Evolutionary conservation across 2,797 vertebrate genomes (phyloP).

Genomic region (Poecilia velifera): DNA sequence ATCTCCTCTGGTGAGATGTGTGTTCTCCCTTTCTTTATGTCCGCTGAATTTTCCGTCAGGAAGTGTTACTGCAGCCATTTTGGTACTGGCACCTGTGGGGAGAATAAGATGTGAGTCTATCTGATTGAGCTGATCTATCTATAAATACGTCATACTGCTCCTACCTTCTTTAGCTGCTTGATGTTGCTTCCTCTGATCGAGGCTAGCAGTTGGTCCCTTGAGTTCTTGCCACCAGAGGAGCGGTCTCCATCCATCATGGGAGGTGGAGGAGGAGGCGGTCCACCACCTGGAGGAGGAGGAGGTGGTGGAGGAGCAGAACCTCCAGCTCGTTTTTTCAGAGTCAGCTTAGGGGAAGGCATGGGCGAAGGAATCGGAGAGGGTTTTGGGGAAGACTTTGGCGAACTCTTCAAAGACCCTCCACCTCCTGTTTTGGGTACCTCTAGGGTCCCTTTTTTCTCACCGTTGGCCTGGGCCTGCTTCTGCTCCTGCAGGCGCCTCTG

Average conservation of each 20-base stretch:
- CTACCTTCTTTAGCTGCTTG: conserved; percentile 93
- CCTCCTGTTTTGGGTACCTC: conserved; percentile 83
- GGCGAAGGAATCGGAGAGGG: conserved; percentile 84
- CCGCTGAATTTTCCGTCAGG: conserved; percentile 34
- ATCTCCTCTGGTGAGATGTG: conserved; percentile 68
- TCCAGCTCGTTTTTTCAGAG: conserved; percentile 77
- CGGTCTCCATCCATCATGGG: conserved; percentile 85
- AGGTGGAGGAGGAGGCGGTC: conserved; percentile 80
- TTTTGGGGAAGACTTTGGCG: conserved; percentile 83
- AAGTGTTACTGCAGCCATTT: conserved; percentile 80
- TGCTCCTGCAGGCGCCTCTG: conserved; percentile 94
- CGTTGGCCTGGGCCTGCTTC: conserved; percentile 85
- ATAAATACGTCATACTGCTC: conserved; percentile 16
- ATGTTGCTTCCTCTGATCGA: conserved; percentile 90
- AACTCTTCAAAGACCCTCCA: conserved; percentile 79
- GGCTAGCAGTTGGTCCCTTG: conserved; percentile 93
- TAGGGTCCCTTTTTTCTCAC: conserved; percentile 86
- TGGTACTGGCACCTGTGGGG: conserved; percentile 79
- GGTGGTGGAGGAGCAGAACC: conserved; percentile 68
- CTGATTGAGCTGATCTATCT: neutral
- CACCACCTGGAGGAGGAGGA: conserved; percentile 72
- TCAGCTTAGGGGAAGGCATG: conserved; percentile 85
- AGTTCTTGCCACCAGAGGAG: conserved; percentile 85
- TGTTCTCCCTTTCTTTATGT: conserved; percentile 44
- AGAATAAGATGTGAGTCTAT: conserved; percentile 13